phyloP scores from a whole-genome alignment of 2,113 vertebrate species.

The Butorides virescens region DNA sequence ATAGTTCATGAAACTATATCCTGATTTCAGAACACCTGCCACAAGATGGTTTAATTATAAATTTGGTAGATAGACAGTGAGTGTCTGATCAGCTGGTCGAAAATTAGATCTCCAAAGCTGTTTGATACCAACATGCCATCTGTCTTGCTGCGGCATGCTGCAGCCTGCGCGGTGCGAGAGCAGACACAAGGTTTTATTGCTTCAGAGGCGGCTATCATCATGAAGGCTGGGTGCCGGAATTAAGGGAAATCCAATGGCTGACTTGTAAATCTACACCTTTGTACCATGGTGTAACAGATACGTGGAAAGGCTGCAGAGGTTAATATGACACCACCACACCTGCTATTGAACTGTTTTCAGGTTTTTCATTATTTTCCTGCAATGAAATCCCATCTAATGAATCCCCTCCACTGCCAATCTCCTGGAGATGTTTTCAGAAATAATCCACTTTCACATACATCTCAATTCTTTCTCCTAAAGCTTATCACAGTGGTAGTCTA shows the following conservation, averaged over 20 bases:
- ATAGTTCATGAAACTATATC: not conserved
- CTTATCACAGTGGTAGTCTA: not conserved
- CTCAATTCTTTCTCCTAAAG: not conserved
- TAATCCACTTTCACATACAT: not conserved
- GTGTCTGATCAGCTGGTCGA: not conserved
- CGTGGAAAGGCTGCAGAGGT: not conserved
- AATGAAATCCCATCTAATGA: not conserved
- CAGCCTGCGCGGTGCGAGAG: not conserved
- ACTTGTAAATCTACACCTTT: not conserved
- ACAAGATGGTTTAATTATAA: not conserved
- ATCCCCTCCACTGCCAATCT: not conserved
- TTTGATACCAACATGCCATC: not conserved
- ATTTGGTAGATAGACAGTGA: not conserved
- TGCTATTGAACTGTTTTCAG: not conserved
- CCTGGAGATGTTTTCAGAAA: not conserved
- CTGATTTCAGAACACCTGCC: not conserved
- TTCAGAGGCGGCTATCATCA: not conserved
- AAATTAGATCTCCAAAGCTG: not conserved
- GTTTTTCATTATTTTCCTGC: not conserved
- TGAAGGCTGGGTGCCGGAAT: not conserved
- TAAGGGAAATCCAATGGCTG: not conserved
- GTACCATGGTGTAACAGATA: not conserved
- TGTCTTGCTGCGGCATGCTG: not conserved
- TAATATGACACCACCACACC: accelerated
- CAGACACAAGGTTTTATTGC: not conserved